Evolutionary conservation across 2,113 vertebrate species (phyloP), one percentile per base, ranked within the genome.

Genomic region (Lathamus discolor): DNA sequence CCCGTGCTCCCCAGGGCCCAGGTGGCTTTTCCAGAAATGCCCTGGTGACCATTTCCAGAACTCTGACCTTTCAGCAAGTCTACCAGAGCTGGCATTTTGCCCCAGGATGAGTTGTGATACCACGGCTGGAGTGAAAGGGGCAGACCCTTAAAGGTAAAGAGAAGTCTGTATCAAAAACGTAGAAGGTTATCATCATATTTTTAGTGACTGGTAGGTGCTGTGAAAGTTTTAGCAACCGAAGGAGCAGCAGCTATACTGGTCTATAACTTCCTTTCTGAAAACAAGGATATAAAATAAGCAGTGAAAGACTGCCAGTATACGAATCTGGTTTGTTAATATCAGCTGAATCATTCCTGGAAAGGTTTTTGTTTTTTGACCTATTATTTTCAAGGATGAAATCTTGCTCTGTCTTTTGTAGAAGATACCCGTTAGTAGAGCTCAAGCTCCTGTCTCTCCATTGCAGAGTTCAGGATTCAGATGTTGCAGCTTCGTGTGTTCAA

Each of bases 1-100:
- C 49, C 37, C 2, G 0, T 0, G 1, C 17, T 85, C 13, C 69
- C 11, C 39, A 0, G 28, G 7, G 5, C 35, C 48, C 44, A 46
- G 22, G n/a, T 0, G 0, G 13, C 37, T 64, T 5, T 20, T 0
- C 39, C 39, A 39, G 39, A 39, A 39, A 39, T 39, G 39, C 39
- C 39, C 39, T 39, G 39, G 39, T 11, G 0, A 15, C 43, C 3
- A 0, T 68, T 81, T 59, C 77, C 76, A 94, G 86, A 82, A 44
- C 55, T 92, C 39, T 74, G 64, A 78, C 66, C 86, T 94, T 78
- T 83, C 80, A 74, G 64, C 46, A 35, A 81, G 44, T 46, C 51
- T 24, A 9, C 25, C 2, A 3, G 33, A 37, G 27, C 78, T 92
- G 78, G 57, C 66, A 64, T 62, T 87, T 79, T 20, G 31, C 57